Evolutionary conservation across 53 echinoderm and acorn worm genomes (phyloP).

Genomic region (Astropecten irregularis): DNA sequence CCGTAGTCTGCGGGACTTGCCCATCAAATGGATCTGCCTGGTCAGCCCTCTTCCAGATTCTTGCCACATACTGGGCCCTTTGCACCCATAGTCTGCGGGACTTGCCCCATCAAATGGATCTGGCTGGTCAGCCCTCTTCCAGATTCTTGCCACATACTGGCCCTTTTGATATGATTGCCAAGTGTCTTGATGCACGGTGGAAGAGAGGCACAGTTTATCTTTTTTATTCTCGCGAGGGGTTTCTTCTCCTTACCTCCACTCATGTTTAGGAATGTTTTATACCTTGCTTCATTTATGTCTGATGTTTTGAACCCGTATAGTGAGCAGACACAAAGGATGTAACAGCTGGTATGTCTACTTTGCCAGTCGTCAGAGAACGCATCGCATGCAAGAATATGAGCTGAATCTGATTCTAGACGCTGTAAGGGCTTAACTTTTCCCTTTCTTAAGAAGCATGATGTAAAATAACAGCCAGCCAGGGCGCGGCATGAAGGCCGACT

Average conservation of each 20-base stretch:
- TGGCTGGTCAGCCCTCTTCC: too few relatives aligned
- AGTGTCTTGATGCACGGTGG: conserved; percentile 41
- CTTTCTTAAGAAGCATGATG: too few relatives aligned
- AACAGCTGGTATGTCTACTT: conserved; percentile 4
- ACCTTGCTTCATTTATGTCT: conserved; percentile 54
- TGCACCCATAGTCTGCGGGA: too few relatives aligned
- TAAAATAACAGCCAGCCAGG: conserved; percentile 39
- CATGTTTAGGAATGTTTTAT: neutral
- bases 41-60: too few relatives aligned
- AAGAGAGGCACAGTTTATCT: conserved; percentile 34
- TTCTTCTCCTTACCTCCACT: neutral
- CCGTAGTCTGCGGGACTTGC: too few relatives aligned
- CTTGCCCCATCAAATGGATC: too few relatives aligned
- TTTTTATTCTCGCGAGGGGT: conserved; percentile 12
- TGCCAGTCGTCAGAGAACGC: neutral
- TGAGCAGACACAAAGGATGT: neutral
- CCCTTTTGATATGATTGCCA: too few relatives aligned
- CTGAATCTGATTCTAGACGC: neutral
- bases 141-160: too few relatives aligned
- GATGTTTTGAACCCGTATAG: conserved; percentile 4
- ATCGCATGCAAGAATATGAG: conserved; percentile 4
- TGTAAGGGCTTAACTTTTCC: too few relatives aligned
- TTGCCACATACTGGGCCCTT: too few relatives aligned
- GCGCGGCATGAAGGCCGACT: conserved; percentile 47
- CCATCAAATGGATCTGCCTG: too few relatives aligned